Percentiles rank a stretch among this genome's conserved stretches.
Conservation (phyloP, 92 coral and sea anemone genomes). For the Bergia puertoricense region DNA sequence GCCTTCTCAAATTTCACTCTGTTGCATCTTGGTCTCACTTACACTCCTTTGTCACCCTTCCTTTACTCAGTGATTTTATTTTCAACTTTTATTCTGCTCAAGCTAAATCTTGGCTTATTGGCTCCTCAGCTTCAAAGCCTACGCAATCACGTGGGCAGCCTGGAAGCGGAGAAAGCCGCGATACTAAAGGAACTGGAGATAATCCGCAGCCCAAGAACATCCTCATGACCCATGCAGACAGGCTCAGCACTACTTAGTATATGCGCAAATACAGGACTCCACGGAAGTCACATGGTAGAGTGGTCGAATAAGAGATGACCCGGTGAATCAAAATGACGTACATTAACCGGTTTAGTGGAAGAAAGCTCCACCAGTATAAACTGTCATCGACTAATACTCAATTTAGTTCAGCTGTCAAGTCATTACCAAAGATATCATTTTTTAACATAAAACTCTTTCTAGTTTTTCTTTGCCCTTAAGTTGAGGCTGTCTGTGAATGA, state of each 20-base stretch:
- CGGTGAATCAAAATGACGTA: not conserved
- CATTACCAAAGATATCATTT: too few species aligned
- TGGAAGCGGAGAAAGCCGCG: conserved; percentile 93
- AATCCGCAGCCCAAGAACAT: conserved; percentile 43
- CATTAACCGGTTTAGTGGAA: too few species aligned
- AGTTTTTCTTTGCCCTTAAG: too few species aligned
- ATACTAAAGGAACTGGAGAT: conserved; percentile 81
- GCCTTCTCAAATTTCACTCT: too few species aligned
- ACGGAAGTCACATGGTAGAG: not conserved
- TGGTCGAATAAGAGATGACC: not conserved
- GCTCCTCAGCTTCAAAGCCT: conserved; percentile 65
- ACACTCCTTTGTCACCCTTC: too few species aligned
- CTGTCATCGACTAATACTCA: too few species aligned
- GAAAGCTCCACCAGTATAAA: not conserved
- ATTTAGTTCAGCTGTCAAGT: too few species aligned
- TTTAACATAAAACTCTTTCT: too few species aligned
- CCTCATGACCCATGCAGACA: not conserved
- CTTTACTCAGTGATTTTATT: not conserved
- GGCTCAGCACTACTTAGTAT: not conserved
- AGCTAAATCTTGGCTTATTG: not conserved
- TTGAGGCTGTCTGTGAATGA: too few species aligned
- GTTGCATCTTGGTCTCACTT: too few species aligned
- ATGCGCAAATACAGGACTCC: not conserved
- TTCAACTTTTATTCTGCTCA: not conserved
- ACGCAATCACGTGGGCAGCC: conserved; percentile 87